Percentiles rank a stretch among this genome's conserved stretches.
Evolutionary conservation across 2,888 invertebrate species (phyloP).

Genomic region (Poecilus cupreus): DNA sequence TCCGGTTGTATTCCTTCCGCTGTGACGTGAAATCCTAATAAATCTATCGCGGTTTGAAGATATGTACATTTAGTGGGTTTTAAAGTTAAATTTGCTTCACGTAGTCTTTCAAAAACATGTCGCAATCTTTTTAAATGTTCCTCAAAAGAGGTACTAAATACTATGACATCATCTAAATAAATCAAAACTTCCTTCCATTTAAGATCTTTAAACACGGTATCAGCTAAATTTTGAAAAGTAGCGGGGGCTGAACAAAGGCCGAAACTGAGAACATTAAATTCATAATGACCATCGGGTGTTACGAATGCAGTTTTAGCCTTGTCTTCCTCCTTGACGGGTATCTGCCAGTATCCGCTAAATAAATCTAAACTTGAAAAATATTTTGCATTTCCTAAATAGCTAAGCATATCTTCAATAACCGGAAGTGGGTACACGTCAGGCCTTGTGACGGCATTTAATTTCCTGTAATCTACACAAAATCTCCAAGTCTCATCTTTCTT

Average conservation of each 20-base stretch:
- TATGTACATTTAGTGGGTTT: slow-evolving; percentile 59
- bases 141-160: slow-evolving; percentile 18
- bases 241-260: too few relatives aligned
- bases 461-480: slow-evolving; percentile 32
- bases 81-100: slow-evolving; percentile 46
- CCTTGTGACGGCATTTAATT: too few relatives aligned
- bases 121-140: slow-evolving; percentile 31
- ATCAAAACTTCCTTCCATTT: slow-evolving; percentile 54
- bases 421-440: neutral
- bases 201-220: slow-evolving; percentile 28
- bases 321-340: neutral
- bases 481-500: slow-evolving; percentile 3
- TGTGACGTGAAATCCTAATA: too few relatives aligned
- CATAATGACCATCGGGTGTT: neutral
- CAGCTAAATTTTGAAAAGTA: too few relatives aligned
- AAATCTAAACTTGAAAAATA: slow-evolving; percentile 12
- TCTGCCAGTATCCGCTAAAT: slow-evolving; percentile 16
- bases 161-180: slow-evolving; percentile 55
- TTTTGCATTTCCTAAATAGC: neutral
- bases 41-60: neutral
- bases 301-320: neutral
- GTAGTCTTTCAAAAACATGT: slow-evolving; percentile 47
- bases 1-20: neutral
- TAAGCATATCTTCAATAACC: neutral
- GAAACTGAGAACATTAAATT: slow-evolving; percentile 11